Conservation (phyloP, 2,113 vertebrate genomes). For the Stigmatopora nigra region DNA sequence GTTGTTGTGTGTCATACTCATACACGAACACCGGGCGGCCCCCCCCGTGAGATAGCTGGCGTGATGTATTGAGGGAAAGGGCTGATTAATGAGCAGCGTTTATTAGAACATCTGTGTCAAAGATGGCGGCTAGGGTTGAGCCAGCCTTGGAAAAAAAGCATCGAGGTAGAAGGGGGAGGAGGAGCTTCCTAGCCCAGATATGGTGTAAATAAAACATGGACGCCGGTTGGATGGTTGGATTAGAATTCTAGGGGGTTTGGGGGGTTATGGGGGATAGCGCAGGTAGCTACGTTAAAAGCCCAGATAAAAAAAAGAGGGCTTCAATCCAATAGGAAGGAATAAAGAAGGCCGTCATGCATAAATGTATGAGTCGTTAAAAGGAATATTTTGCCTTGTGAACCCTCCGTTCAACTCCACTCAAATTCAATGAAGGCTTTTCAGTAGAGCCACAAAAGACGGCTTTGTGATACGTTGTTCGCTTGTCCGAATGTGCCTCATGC, state of each 20-base stretch:
- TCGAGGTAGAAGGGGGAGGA: constrained; percentile 6
- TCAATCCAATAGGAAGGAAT: background rate
- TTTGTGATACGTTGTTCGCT: constrained; percentile 25
- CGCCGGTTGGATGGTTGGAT: constrained; percentile 42
- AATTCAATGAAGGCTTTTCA: constrained; percentile 40
- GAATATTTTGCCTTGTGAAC: constrained; percentile 30
- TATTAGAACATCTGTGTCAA: constrained; percentile 77
- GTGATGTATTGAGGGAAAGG: constrained; percentile 69
- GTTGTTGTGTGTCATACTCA: constrained; percentile 38
- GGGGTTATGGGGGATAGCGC: background rate
- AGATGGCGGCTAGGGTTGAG: constrained; percentile 59
- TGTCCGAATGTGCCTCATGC: constrained; percentile 28
- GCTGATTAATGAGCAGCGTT: constrained; percentile 76
- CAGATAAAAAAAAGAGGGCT: too few relatives aligned
- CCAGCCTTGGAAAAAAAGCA: constrained; percentile 7
- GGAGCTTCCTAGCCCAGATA: constrained; percentile 51
- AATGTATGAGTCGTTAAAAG: constrained; percentile 35
- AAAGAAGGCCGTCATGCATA: constrained; percentile 19
- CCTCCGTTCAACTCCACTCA: constrained; percentile 41
- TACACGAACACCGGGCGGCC: constrained; percentile 32
- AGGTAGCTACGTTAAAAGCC: constrained; percentile 2
- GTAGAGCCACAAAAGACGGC: constrained; percentile 27
- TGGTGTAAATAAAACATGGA: constrained; percentile 63
- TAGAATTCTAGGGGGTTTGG: constrained; percentile 30
- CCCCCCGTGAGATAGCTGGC: constrained; percentile 57